Percentiles rank a stretch among this genome's conserved stretches.
Evolutionary conservation across 2,797 vertebrate genomes (phyloP).

Genomic region (Acestrorhynchus altus): DNA sequence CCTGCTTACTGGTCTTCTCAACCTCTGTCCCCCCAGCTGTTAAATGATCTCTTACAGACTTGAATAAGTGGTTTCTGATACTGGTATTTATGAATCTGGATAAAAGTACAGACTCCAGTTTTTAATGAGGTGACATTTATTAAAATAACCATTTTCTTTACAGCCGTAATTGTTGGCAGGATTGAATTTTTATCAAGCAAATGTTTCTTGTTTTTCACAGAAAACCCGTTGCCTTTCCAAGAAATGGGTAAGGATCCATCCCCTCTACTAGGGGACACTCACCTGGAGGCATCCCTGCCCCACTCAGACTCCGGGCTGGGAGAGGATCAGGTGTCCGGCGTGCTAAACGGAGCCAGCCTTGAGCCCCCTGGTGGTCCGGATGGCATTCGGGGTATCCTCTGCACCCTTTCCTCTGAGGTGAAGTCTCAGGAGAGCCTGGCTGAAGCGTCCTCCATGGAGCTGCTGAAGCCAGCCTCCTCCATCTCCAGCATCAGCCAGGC

Average conservation of each 20-base stretch:
- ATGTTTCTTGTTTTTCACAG: conserved; percentile 66
- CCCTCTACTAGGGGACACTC: conserved; percentile 77
- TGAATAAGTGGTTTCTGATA: too few relatives aligned
- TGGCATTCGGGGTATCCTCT: conserved; percentile 83
- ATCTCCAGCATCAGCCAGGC: conserved; percentile 87
- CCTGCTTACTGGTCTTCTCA: too few relatives aligned
- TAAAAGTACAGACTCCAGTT: too few relatives aligned
- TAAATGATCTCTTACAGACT: too few relatives aligned
- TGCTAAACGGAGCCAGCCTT: conserved; percentile 87
- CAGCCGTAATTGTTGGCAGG: too few relatives aligned
- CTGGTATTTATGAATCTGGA: too few relatives aligned
- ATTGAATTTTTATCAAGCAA: too few relatives aligned
- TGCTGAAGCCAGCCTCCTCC: conserved; percentile 82
- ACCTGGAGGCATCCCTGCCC: conserved; percentile 80
- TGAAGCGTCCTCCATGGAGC: conserved; percentile 78
- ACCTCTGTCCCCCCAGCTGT: too few relatives aligned
- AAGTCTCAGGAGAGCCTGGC: conserved; percentile 86
- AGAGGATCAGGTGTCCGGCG: conserved; percentile 83
- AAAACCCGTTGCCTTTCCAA: conserved; percentile 81
- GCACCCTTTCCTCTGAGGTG: conserved; percentile 87
- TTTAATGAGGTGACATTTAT: too few relatives aligned
- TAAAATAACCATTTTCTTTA: too few relatives aligned
- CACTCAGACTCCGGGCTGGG: conserved; percentile 90
- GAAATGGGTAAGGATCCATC: conserved; percentile 80
- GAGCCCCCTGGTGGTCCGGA: conserved; percentile 76